Conservation (phyloP, 1,140 invertebrate genomes). For the Oryctes rhinoceros region DNA sequence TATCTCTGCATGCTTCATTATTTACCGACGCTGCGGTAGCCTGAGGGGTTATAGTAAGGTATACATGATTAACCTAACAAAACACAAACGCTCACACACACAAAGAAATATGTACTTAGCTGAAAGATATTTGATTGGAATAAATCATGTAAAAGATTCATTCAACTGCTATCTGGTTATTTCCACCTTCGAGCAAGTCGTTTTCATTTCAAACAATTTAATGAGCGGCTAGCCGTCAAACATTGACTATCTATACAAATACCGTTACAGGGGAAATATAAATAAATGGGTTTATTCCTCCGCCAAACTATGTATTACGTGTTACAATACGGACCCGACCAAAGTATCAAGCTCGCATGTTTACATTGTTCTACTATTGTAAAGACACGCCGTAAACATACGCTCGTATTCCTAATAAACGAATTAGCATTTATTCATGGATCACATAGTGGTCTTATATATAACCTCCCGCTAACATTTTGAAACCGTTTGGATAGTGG, state of each 20-base stretch:
- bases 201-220: background rate
- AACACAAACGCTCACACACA: too few species aligned
- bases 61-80: too few species aligned
- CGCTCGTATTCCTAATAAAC: background rate
- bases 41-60: too few species aligned
- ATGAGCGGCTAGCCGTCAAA: background rate
- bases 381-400: background rate
- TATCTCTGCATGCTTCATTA: too few species aligned
- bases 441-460: background rate
- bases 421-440: background rate
- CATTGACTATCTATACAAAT: background rate
- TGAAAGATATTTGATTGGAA: too few species aligned
- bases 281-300: background rate
- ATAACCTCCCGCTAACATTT: background rate
- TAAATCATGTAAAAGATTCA: too few species aligned
- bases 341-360: background rate
- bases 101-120: too few species aligned
- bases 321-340: background rate
- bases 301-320: background rate
- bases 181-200: too few species aligned
- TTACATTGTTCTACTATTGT: background rate
- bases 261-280: background rate
- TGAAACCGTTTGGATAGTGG: background rate
- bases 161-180: too few species aligned
- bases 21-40: too few species aligned